Evolutionary conservation across 2,888 invertebrate species (phyloP).

Genomic region (Eurois occulta): DNA sequence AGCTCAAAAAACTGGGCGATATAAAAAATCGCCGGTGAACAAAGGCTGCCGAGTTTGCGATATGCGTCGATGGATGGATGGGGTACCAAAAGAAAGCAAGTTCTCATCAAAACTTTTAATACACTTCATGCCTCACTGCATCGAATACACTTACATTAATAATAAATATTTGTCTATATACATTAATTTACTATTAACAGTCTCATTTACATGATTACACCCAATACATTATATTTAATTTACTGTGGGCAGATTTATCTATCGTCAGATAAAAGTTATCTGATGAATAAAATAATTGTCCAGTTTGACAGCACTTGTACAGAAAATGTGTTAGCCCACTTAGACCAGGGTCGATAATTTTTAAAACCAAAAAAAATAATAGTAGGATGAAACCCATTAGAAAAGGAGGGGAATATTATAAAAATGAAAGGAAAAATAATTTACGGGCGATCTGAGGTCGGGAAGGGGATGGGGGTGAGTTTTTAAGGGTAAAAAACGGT

Average conservation of each 20-base stretch:
- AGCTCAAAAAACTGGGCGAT: neutral
- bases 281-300: neutral
- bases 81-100: constrained; percentile 4
- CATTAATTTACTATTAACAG: constrained; percentile 68
- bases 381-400: too few species aligned
- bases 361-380: too few species aligned
- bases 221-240: constrained; percentile 2
- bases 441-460: too few species aligned
- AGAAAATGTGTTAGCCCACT: neutral
- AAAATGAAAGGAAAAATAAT: too few species aligned
- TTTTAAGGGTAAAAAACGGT: too few species aligned
- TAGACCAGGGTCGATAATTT: too few species aligned
- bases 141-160: constrained; percentile 52
- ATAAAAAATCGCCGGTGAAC: neutral
- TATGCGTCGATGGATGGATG: neutral
- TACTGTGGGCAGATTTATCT: neutral
- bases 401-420: too few species aligned
- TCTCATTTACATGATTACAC: constrained; percentile 63
- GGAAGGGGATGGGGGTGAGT: too few species aligned
- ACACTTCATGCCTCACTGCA: constrained; percentile 40
- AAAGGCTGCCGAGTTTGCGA: neutral
- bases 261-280: neutral
- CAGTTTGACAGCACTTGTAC: neutral
- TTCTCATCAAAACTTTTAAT: constrained; percentile 61
- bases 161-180: constrained; percentile 65